Evolutionary conservation across 1,140 invertebrate genomes (phyloP), one percentile per base, ranked within the genome.

Genomic region (Rhagoletis zephyria): DNA sequence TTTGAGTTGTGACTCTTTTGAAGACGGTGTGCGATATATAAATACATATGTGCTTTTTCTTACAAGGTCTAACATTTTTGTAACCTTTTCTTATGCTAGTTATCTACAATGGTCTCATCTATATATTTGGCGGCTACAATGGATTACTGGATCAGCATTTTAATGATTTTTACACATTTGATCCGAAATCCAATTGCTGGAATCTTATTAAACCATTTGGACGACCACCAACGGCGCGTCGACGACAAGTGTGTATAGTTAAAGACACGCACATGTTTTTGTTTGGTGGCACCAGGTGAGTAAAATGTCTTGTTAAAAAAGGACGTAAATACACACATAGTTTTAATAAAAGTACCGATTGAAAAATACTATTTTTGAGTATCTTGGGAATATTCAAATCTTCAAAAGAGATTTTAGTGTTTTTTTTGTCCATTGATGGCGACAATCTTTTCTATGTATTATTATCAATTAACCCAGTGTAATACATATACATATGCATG

Each of bases 71-170:
- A 65, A 61, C 56, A 85, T 40, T 1, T 85, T 14, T n/a, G 86
- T 70, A 86, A 88, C 51, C 51, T 89, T 87, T 90, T 90, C 85
- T 88, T 87, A 89, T 94, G 94, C 87, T 91, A 96, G 96, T 97
- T 95, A 94, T 96, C 1, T 95, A 97, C 90, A 95, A 96, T 88
- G 95, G 94, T 42, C 93, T 95, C 89, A 95, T 98, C 92, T 97
- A 97, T 90, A 95, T 98, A 74, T 98, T 98, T 94, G 97, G 97
- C 61, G 97, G 97, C 10, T 98, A 96, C 91, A 97, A 97, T 93
- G 96, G 96, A 5, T 93, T 95, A 19, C 90, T 93, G 60, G 95
- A 96, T 88, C 93, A 94, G 85, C 97, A 98, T 93, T 98, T 95
- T 90, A 96, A 97, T 93, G 97, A 98, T 94, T 92, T 98, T 60